phyloP scores from a whole-genome alignment of 2,113 vertebrate genomes.

The human (Homo sapiens) region GRCh38 chr4:33427001-33427500 shows the following conservation, averaged over 20 bases:
- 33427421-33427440: neutral
- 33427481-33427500: neutral
- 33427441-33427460: neutral
- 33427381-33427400: neutral
- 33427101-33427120: neutral
- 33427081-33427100: neutral
- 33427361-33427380: neutral
- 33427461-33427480: neutral
- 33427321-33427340: neutral
- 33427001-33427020: neutral
- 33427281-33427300: neutral
- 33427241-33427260: neutral
- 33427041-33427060: neutral
- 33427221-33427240: neutral
- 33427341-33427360: neutral
- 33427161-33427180: neutral
- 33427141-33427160: neutral
- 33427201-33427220: neutral
- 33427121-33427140: neutral
- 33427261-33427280: neutral
- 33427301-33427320: neutral
- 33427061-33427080: neutral
- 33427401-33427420: neutral
- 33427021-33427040: neutral
- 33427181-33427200: neutral